Evolutionary conservation across 2,113 vertebrate species (phyloP).

Genomic region (Mustelus asterias): DNA sequence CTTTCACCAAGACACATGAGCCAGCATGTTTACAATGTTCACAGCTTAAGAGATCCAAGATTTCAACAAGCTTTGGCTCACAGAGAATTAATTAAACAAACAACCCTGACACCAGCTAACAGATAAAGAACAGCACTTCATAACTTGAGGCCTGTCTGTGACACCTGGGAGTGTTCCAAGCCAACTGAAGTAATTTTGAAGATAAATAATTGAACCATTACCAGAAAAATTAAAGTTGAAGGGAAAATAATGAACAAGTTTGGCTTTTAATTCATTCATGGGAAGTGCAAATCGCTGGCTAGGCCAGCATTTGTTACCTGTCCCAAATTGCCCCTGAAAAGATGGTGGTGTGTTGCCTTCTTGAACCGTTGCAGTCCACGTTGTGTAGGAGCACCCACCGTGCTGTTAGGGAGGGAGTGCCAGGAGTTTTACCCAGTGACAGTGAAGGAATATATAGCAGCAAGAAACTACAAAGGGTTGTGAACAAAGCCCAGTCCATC

Average conservation of each 20-base stretch:
- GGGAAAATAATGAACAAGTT: neutral
- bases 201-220: neutral
- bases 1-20: neutral
- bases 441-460: too few species aligned
- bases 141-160: neutral
- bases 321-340: neutral
- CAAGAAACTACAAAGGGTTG: too few species aligned
- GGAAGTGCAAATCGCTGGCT: too few species aligned
- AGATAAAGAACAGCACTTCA: neutral
- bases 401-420: too few species aligned
- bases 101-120: neutral
- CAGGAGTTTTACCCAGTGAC: too few species aligned
- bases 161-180: neutral
- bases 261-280: neutral
- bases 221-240: neutral
- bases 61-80: neutral
- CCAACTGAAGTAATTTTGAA: neutral
- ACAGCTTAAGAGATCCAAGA: neutral
- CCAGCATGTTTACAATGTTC: neutral
- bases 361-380: neutral
- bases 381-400: too few species aligned
- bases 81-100: slow-evolving; percentile 1
- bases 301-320: neutral
- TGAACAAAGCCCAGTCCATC: too few species aligned
- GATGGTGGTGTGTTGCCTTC: neutral